Conservation (phyloP, 2,888 invertebrate species). For the Nebria salina region DNA sequence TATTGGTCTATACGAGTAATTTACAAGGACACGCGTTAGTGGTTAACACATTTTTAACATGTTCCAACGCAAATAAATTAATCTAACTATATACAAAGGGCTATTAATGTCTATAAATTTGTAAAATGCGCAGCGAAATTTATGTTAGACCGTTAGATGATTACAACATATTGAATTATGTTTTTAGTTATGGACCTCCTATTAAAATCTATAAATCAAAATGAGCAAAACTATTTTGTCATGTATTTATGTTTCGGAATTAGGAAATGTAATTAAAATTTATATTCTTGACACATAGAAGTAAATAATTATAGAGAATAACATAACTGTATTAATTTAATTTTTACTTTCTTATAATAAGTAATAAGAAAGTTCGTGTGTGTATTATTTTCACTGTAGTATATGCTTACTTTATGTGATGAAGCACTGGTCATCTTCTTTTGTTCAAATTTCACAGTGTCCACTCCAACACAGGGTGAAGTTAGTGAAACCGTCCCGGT, state of each 20-base stretch:
- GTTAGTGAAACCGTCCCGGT: conserved; percentile 55
- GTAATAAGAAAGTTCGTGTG: too few relatives aligned
- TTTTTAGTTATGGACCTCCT: background rate
- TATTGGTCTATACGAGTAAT: background rate
- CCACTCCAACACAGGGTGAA: conserved; percentile 57
- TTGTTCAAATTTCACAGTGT: conserved; percentile 84
- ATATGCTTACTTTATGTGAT: conserved; percentile 71
- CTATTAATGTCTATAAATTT: background rate
- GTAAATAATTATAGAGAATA: too few relatives aligned
- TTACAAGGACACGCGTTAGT: background rate
- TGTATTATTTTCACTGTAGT: too few relatives aligned
- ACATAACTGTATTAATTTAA: too few relatives aligned
- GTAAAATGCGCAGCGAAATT: background rate
- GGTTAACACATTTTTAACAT: background rate
- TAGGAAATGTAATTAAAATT: too few relatives aligned
- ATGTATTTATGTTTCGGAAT: background rate
- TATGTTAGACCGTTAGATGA: background rate
- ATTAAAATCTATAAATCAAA: background rate
- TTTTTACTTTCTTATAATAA: too few relatives aligned
- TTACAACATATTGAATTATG: background rate
- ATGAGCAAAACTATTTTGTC: background rate
- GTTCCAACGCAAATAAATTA: background rate
- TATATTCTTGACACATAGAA: too few relatives aligned
- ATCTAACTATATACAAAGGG: background rate
- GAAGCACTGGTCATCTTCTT: conserved; percentile 82